These are phyloP conservation scores for Conopomorpha cramerella DNA, from an alignment of 1,140 invertebrate species.

Conservation along the genomic window DNA sequence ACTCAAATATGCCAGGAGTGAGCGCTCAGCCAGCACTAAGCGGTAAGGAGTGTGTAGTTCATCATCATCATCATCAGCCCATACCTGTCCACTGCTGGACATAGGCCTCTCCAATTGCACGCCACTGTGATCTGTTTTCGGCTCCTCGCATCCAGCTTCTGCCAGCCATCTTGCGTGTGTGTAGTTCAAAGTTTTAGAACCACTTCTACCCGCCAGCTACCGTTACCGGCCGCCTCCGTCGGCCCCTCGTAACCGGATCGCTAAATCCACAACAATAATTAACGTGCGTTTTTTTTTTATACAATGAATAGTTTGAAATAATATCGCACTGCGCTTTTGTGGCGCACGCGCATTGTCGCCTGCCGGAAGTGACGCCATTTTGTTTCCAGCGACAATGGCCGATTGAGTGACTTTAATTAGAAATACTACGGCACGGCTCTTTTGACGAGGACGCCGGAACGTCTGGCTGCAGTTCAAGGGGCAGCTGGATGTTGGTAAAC, in stretches of 20 bases:
- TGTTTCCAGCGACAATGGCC: constrained; percentile 14
- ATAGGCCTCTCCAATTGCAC: neutral
- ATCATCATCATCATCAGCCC: too few relatives aligned
- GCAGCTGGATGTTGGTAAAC: too few relatives aligned
- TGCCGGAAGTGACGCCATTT: constrained; percentile 21
- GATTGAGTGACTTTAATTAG: constrained; percentile 7
- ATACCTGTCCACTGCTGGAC: neutral
- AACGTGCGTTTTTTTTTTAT: constrained; percentile 19
- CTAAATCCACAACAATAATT: constrained; percentile 21
- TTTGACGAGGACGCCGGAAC: too few relatives aligned
- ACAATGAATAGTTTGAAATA: constrained; percentile 28
- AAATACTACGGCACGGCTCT: too few relatives aligned
- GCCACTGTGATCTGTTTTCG: neutral
- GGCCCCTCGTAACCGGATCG: constrained; percentile 24
- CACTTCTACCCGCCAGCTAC: constrained; percentile 7
- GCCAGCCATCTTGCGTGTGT: too few relatives aligned
- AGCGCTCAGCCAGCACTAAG: too few relatives aligned
- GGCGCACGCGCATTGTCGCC: constrained; percentile 13
- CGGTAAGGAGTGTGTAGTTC: too few relatives aligned
- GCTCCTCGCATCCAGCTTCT: too few relatives aligned
- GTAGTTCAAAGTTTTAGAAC: constrained; percentile 20
- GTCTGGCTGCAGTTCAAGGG: too few relatives aligned
- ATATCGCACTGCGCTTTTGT: constrained; percentile 48
- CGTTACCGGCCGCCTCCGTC: constrained; percentile 14
- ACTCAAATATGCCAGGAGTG: too few relatives aligned